Percentiles rank a stretch among this genome's conserved stretches.
These are phyloP conservation scores for Ptychodera flava DNA, from an alignment of 35 echinoderm and acorn worm species.

Conservation along the genomic window DNA sequence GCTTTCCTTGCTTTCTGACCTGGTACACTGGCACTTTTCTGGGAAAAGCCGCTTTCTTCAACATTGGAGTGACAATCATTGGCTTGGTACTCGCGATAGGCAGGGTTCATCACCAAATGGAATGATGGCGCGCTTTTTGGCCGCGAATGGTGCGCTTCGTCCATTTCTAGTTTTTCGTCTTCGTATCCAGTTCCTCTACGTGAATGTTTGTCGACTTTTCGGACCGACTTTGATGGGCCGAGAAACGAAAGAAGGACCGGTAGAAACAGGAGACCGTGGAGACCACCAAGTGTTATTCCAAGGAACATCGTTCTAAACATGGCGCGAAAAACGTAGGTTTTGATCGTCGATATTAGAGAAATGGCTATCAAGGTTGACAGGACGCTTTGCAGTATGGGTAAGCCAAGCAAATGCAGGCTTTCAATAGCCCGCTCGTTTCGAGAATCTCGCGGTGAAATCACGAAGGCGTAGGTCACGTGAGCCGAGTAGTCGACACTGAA, in stretches of 20 bases:
- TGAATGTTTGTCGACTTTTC: no score
- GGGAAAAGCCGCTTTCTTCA: no score
- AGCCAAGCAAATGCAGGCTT: constrained; percentile 39
- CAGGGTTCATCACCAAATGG: no score
- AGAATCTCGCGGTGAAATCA: not conserved
- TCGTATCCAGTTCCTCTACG: no score
- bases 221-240: no score
- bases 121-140: no score
- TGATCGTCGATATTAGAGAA: constrained; percentile 8
- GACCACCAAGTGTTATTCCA: constrained; percentile 43
- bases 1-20: no score
- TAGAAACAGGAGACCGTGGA: constrained; percentile 69
- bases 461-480: constrained; percentile 58
- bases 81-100: no score
- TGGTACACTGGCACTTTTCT: no score
- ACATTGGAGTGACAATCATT: no score
- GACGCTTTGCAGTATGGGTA: constrained; percentile 53
- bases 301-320: constrained; percentile 74
- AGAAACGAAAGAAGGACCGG: constrained; percentile 45
- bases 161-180: no score
- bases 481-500: constrained; percentile 82
- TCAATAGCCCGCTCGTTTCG: constrained; percentile 10
- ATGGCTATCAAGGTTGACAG: constrained; percentile 44
- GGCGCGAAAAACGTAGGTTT: constrained; percentile 47
- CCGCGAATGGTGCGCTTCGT: no score